Base-by-base conservation (phyloP, 2,888 invertebrate genomes). In the Polyommatus icarus region DNA sequence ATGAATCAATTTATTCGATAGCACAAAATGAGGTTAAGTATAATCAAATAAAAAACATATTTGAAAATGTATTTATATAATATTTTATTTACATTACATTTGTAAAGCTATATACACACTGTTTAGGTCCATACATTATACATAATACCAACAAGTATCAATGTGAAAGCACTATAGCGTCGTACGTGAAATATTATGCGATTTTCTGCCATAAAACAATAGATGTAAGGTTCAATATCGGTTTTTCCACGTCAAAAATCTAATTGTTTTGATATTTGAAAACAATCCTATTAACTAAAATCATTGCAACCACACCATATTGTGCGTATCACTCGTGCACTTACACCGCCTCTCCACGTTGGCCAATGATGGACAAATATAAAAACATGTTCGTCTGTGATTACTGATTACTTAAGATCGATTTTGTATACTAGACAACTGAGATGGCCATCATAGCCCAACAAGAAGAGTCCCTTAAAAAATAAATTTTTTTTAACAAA, bases 81-180 rank as follows among this genome's bases (percentile, higher is more conserved):
- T 78, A 75, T 79, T 80, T 82, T 82, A 82, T 82, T 83, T 83
- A 84, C 82, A 83, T 83, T 82, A 82, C 83, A 85, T 85, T 85
- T 79, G 82, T 88, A 88, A 88, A 88, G 88, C 89, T 91, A 91
- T 92, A 88, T 91, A 93, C 89, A 85, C 82, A 90, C 87, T 88
- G 82, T 89, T 92, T 93, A 92, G 92, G 92, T 93, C 91, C 92
- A 88, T 91, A 79, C 76, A 79, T 79, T 79, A 83, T 83, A 50
- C 24, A 50, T 20, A n/a, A 29, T 75, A 75, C 75, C 72, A 73
- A 73, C 73, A 75, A 75, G 73, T 24, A 75, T 50, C 24, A 67
- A 67, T 67, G 61, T 67, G 29, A 67, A 29, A 67, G 29, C 67
- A 67, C 67, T 67, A 67, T 67, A 67, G 67, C 29, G 15, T 67